Percentiles rank a stretch among this genome's conserved stretches.
phyloP scores from a whole-genome alignment of 1,140 invertebrate genomes.

The Coptotermes formosanus region DNA sequence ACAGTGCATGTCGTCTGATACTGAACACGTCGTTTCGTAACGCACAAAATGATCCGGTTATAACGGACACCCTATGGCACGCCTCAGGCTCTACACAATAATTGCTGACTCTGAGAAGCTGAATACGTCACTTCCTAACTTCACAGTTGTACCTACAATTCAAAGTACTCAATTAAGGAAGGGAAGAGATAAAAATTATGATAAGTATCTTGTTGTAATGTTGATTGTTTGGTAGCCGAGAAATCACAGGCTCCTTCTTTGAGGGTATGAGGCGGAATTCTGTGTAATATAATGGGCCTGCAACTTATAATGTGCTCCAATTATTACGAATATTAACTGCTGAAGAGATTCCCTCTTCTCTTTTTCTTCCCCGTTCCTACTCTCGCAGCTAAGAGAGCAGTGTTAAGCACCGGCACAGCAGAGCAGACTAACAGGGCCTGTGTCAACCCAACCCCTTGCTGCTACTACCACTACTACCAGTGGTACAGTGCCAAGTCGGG shows the following conservation, averaged over 20 bases:
- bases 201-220: neutral
- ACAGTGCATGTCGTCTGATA: too few relatives aligned
- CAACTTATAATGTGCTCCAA: constrained; percentile 14
- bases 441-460: neutral
- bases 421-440: too few relatives aligned
- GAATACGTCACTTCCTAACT: neutral
- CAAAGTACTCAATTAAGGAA: neutral
- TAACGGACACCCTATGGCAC: too few relatives aligned
- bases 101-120: too few relatives aligned
- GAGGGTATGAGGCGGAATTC: neutral
- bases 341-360: neutral
- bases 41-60: too few relatives aligned
- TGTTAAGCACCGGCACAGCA: neutral
- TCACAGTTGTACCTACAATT: neutral
- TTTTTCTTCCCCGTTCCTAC: neutral
- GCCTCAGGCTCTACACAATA: too few relatives aligned
- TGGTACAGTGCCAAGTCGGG: constrained; percentile 3
- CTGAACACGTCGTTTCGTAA: too few relatives aligned
- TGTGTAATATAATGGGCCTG: neutral
- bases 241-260: neutral
- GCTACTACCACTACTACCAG: neutral
- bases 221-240: neutral
- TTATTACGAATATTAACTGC: constrained; percentile 2
- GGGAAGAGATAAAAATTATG: neutral
- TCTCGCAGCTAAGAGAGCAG: neutral